Evolutionary conservation across 1,140 invertebrate species (phyloP).

Genomic region (Triops cancriformis): DNA sequence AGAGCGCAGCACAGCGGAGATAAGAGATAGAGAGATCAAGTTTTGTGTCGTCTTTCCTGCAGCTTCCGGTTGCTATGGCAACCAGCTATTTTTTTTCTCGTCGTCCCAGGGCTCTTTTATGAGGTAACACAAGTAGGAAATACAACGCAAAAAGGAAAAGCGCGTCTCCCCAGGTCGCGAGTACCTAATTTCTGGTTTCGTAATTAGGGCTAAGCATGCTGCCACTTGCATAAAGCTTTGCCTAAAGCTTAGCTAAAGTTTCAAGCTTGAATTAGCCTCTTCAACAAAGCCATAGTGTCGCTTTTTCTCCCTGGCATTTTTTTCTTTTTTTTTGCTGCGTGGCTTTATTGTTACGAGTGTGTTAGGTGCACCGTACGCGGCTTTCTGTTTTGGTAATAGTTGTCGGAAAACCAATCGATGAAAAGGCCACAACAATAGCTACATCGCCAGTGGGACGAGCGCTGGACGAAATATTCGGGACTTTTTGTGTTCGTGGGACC

Average conservation of each 20-base stretch:
- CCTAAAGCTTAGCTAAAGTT: neutral
- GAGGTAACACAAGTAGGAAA: neutral
- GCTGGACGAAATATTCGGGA: neutral
- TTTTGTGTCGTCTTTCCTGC: constrained; percentile 7
- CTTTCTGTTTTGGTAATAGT: neutral
- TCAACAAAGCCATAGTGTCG: too few species aligned
- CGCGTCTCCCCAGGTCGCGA: constrained; percentile 2
- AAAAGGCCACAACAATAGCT: neutral
- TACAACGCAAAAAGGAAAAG: neutral
- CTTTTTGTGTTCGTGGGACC: too few species aligned
- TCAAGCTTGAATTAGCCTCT: too few species aligned
- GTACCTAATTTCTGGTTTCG: neutral
- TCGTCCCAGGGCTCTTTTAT: neutral
- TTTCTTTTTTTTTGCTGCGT: too few species aligned
- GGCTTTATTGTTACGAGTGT: too few species aligned
- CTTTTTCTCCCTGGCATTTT: too few species aligned
- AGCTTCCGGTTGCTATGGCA: constrained; percentile 12
- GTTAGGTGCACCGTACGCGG: too few species aligned
- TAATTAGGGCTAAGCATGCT: constrained; percentile 1
- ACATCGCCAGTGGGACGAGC: neutral
- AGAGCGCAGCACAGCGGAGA: neutral
- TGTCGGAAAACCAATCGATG: neutral
- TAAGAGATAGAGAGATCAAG: neutral
- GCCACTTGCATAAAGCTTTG: neutral
- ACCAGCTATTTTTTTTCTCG: neutral